phyloP scores from a whole-genome alignment of 2,113 vertebrate species.

The Phycodurus eques region DNA sequence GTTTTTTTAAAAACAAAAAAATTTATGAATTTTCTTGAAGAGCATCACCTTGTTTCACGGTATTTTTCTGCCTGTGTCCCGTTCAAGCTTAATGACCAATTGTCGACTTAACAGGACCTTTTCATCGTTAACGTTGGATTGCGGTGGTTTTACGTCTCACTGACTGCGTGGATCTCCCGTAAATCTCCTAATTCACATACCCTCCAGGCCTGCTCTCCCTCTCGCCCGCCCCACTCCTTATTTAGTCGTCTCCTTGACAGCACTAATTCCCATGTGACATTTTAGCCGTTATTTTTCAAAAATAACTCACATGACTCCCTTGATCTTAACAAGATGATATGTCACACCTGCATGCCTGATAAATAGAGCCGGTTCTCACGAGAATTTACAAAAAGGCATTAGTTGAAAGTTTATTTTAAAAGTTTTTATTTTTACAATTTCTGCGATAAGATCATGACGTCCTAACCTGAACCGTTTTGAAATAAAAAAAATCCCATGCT shows the following conservation, averaged over 20 bases:
- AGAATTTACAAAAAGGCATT: background rate
- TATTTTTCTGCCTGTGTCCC: constrained; percentile 4
- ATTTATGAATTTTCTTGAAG: background rate
- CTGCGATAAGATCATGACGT: background rate
- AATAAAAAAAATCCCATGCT: background rate
- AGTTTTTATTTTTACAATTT: background rate
- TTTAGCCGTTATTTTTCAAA: constrained; percentile 37
- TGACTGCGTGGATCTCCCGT: constrained; percentile 33
- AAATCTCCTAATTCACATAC: constrained; percentile 57
- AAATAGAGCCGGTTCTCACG: constrained; percentile 7
- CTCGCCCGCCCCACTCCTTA: constrained; percentile 26
- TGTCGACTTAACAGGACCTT: background rate
- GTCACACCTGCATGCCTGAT: constrained; percentile 41
- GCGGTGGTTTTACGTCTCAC: constrained; percentile 30
- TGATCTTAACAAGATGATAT: constrained; percentile 51
- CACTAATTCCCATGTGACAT: constrained; percentile 64
- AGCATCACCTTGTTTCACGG: background rate
- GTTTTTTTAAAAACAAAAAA: too few relatives aligned
- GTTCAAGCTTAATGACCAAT: background rate
- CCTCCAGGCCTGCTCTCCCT: constrained; percentile 35
- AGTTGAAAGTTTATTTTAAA: background rate
- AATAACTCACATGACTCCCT: constrained; percentile 56
- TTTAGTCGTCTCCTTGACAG: constrained; percentile 54
- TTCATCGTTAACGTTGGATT: constrained; percentile 18
- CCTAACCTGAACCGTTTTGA: background rate